Conservation (phyloP, 1,140 invertebrate genomes). For the Capitella teleta region DNA sequence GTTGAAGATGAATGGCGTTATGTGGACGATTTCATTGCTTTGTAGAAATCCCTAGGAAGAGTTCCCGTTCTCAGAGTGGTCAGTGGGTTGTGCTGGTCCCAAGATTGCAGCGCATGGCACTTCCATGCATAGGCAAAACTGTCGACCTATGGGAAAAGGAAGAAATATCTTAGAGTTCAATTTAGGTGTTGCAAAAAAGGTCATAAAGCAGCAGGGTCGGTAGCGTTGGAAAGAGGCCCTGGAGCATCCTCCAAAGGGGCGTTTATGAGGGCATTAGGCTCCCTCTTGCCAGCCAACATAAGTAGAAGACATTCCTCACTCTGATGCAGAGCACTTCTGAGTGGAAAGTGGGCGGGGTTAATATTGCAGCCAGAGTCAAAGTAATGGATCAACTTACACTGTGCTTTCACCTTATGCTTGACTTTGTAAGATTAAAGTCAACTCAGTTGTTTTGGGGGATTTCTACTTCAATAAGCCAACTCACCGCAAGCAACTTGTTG, state of each 20-base stretch:
- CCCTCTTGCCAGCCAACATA: too few relatives aligned
- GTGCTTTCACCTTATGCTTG: background rate
- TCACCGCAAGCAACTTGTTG: conserved; percentile 32
- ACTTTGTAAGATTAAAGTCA: background rate
- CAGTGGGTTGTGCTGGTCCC: conserved; percentile 25
- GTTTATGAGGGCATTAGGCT: too few relatives aligned
- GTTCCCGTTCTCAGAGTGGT: conserved; percentile 27
- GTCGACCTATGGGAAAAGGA: conserved; percentile 22
- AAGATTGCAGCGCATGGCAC: conserved; percentile 30
- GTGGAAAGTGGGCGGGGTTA: background rate
- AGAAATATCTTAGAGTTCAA: background rate
- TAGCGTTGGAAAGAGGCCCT: background rate
- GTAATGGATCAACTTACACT: background rate
- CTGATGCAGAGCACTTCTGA: background rate
- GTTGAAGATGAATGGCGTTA: too few relatives aligned
- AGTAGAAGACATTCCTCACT: background rate
- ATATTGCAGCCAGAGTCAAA: background rate
- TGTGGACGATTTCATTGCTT: conserved; percentile 2
- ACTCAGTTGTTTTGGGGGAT: too few relatives aligned
- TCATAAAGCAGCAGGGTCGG: too few relatives aligned
- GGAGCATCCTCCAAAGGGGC: background rate
- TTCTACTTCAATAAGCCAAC: conserved; percentile 12
- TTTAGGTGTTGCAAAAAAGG: too few relatives aligned
- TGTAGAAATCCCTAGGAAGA: conserved; percentile 23
- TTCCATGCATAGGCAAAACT: conserved; percentile 30